Percentiles rank a stretch among this genome's conserved stretches.
These are phyloP conservation scores for Coelopa frigida DNA, from an alignment of 1,140 invertebrate genomes.

Conservation along the genomic window DNA sequence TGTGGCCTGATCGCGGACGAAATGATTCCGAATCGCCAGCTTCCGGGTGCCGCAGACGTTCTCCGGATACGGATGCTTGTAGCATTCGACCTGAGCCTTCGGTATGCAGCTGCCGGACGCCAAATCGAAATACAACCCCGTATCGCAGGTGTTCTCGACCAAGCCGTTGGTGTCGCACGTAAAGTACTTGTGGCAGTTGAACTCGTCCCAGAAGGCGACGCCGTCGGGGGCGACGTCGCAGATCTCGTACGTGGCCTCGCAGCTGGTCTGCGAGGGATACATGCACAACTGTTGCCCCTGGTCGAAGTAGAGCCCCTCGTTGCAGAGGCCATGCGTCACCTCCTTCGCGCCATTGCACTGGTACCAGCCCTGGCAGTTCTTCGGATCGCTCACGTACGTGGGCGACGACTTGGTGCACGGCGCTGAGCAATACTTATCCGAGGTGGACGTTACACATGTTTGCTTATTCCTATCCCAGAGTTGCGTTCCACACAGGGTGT, in stretches of 20 bases:
- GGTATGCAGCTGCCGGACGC: slow-evolving; percentile 16
- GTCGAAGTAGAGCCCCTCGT: slow-evolving; percentile 18
- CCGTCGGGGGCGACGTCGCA: slow-evolving; percentile 19
- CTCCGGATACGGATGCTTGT: slow-evolving; percentile 18
- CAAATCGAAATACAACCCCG: slow-evolving; percentile 23
- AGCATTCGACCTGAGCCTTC: slow-evolving; percentile 15
- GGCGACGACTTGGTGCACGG: slow-evolving; percentile 9
- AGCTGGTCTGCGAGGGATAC: slow-evolving; percentile 16
- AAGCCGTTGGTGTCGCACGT: slow-evolving; percentile 12
- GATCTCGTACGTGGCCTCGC: slow-evolving; percentile 21
- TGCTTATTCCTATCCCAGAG: too few relatives aligned
- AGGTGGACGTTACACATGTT: too few relatives aligned
- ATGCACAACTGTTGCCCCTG: slow-evolving; percentile 12
- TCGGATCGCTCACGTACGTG: slow-evolving; percentile 17
- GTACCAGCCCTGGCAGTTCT: slow-evolving; percentile 26
- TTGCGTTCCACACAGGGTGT: too few relatives aligned
- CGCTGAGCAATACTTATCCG: slow-evolving; percentile 20
- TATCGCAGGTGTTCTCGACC: slow-evolving; percentile 9
- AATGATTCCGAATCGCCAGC: slow-evolving; percentile 10
- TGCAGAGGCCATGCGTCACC: slow-evolving; percentile 16
- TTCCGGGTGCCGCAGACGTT: slow-evolving; percentile 2
- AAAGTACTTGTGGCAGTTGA: slow-evolving; percentile 24
- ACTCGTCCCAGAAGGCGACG: slow-evolving; percentile 14
- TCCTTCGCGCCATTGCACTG: slow-evolving; percentile 17
- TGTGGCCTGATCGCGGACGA: slow-evolving; percentile 20